Conservation (phyloP, 2,113 vertebrate genomes). For the Catharus fuscescens region DNA sequence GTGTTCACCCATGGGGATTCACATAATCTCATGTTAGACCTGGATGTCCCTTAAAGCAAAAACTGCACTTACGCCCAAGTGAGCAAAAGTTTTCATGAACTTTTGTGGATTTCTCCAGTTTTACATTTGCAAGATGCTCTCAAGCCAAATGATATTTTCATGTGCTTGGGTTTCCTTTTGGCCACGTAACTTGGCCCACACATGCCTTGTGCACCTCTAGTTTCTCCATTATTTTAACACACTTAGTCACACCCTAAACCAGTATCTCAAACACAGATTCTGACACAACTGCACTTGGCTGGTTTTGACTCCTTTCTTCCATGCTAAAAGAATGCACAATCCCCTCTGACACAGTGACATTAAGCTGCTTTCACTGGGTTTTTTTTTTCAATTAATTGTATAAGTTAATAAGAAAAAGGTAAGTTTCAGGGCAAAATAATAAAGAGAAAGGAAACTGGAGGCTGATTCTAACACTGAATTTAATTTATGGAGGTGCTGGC, state of each 20-base stretch:
- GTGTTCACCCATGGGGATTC: neutral
- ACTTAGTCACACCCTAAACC: neutral
- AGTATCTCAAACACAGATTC: neutral
- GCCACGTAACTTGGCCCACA: neutral
- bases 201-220: neutral
- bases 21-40: neutral
- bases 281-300: neutral
- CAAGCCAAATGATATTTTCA: neutral
- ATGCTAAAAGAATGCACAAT: neutral
- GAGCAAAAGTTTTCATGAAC: neutral
- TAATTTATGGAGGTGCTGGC: slow-evolving; percentile 53
- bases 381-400: neutral
- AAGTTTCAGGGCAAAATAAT: slow-evolving; percentile 44
- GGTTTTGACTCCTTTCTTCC: neutral
- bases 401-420: slow-evolving; percentile 11
- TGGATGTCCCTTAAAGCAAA: neutral
- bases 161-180: neutral
- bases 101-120: neutral
- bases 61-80: neutral
- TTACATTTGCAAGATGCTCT: neutral
- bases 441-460: slow-evolving; percentile 19
- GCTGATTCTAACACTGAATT: slow-evolving; percentile 17
- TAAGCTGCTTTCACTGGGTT: neutral
- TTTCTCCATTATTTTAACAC: neutral
- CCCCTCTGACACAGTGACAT: neutral